A percentile compares a stretch with the other conserved stretches of the same genome.
Evolutionary conservation across 2,888 invertebrate genomes (phyloP).

Genomic region (Cataglyphis livida): DNA sequence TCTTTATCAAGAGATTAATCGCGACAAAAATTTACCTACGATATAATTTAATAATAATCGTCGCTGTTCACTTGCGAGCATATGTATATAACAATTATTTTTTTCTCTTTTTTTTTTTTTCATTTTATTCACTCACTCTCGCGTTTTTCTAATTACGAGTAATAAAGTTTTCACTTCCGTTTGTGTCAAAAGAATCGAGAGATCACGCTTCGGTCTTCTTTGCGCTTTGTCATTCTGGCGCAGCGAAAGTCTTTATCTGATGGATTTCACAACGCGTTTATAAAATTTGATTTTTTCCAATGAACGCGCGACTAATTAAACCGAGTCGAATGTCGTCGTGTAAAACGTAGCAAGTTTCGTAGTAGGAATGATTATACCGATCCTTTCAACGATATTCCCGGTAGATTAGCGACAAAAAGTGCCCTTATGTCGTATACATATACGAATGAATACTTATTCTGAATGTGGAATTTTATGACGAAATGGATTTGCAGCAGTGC

Average conservation of each 20-base stretch:
- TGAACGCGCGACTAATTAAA: constrained; percentile 40
- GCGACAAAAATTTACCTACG: constrained; percentile 2
- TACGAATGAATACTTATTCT: not conserved
- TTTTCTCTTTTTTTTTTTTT: not conserved
- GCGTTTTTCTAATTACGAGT: constrained; percentile 22
- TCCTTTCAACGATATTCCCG: constrained; percentile 29
- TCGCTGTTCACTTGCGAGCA: not conserved
- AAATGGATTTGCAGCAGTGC: constrained; percentile 6
- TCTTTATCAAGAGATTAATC: not conserved
- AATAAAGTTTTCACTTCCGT: constrained; percentile 31
- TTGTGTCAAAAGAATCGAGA: not conserved
- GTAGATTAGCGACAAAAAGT: constrained; percentile 15
- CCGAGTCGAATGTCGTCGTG: constrained; percentile 22
- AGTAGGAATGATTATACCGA: constrained; percentile 6
- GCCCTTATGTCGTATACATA: not conserved
- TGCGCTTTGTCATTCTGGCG: not conserved
- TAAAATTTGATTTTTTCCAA: constrained; percentile 33
- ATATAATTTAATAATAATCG: constrained; percentile 2
- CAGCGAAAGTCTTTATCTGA: not conserved
- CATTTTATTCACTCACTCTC: constrained; percentile 9
- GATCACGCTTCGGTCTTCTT: constrained; percentile 16
- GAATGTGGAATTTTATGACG: constrained; percentile 13
- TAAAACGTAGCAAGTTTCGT: constrained; percentile 13
- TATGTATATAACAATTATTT: not conserved
- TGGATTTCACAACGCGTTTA: constrained; percentile 23